Percentiles rank a stretch among this genome's conserved stretches.
phyloP scores from a whole-genome alignment of 1,140 invertebrate genomes.

The Diorhabda sublineata region DNA sequence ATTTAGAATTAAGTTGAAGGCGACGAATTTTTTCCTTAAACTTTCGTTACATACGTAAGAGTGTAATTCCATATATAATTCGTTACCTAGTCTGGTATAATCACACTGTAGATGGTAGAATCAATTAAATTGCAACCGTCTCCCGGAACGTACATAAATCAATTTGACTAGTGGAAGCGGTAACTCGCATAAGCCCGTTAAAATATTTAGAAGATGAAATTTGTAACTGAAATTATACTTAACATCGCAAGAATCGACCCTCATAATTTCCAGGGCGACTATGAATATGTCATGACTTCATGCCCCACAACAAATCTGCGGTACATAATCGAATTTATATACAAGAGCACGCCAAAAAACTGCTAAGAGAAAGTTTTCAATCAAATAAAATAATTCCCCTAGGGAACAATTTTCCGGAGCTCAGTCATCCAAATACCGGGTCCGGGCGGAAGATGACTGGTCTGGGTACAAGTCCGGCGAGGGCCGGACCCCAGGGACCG shows the following conservation, averaged over 20 bases:
- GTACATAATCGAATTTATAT: conserved; percentile 57
- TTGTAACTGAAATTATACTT: conserved; percentile 40
- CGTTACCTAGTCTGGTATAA: background rate
- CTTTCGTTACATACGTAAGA: too few relatives aligned
- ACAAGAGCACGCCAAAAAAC: conserved; percentile 42
- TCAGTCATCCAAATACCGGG: conserved; percentile 42
- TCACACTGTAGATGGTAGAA: background rate
- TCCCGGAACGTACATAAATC: conserved; percentile 6
- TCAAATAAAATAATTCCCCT: conserved; percentile 48
- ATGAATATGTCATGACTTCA: conserved; percentile 37
- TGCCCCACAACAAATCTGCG: conserved; percentile 38
- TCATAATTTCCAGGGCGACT: conserved; percentile 33
- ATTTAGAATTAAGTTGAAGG: too few relatives aligned
- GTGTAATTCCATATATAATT: too few relatives aligned
- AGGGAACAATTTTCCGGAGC: conserved; percentile 44
- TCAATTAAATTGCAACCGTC: conserved; percentile 12
- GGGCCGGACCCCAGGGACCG: conserved; percentile 37
- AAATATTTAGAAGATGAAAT: conserved; percentile 37
- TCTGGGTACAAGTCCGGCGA: conserved; percentile 29
- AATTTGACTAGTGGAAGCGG: conserved; percentile 22
- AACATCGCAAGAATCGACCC: conserved; percentile 35
- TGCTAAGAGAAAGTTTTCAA: conserved; percentile 46
- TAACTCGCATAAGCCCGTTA: conserved; percentile 35
- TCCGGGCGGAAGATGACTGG: conserved; percentile 38
- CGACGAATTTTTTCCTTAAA: too few relatives aligned